Conservation (phyloP, 2,888 invertebrate genomes). For the Rhagium mordax region DNA sequence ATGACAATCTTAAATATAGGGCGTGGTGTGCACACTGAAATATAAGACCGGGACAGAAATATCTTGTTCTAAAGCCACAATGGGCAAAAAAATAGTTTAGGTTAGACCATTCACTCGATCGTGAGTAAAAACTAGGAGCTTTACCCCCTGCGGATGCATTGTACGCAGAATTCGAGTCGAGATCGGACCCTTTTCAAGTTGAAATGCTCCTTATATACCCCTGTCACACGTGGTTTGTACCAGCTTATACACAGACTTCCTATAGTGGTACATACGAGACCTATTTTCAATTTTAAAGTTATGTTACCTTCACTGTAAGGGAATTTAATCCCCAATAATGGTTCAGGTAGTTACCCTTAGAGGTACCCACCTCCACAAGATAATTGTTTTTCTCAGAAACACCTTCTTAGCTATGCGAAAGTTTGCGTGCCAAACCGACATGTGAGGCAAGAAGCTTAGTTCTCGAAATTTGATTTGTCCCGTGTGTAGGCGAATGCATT, state of each 20-base stretch:
- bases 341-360: constrained; percentile 44
- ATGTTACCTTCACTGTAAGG: constrained; percentile 47
- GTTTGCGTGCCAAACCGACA: constrained; percentile 20
- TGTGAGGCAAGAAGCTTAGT: constrained; percentile 14
- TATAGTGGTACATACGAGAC: constrained; percentile 41
- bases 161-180: constrained; percentile 58
- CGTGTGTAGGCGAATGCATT: not conserved
- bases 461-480: constrained; percentile 5
- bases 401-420: constrained; percentile 39
- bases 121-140: constrained; percentile 70
- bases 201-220: constrained; percentile 49
- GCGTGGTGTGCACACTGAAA: constrained; percentile 67
- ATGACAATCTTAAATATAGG: constrained; percentile 67
- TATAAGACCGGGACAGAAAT: constrained; percentile 69
- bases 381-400: constrained; percentile 60
- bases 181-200: constrained; percentile 40
- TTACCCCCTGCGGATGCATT: constrained; percentile 67
- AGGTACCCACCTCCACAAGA: constrained; percentile 51
- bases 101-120: constrained; percentile 66
- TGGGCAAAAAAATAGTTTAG: constrained; percentile 67
- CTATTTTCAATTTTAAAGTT: constrained; percentile 47
- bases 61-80: constrained; percentile 68
- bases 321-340: constrained; percentile 45
- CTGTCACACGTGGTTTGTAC: constrained; percentile 52
- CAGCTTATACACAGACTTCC: constrained; percentile 43